phyloP scores from a whole-genome alignment of 1,140 invertebrate species.

The Pseudomyrmex flavicornis region DNA sequence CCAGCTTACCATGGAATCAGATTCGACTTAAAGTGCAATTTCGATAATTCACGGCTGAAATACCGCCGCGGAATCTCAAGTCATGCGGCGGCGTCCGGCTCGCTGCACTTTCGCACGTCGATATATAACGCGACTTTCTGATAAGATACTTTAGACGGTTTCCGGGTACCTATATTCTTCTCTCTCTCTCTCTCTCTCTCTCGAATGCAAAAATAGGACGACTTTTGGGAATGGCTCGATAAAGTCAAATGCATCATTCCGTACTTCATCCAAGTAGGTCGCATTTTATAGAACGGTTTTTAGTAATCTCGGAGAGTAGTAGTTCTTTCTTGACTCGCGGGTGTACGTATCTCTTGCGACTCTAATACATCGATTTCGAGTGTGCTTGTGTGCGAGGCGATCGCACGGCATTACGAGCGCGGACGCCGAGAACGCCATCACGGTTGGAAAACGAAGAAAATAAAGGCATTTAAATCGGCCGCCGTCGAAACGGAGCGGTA shows the following conservation, averaged over 20 bases:
- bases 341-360: neutral
- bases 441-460: constrained; percentile 11
- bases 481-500: constrained; percentile 18
- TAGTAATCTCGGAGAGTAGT: constrained; percentile 31
- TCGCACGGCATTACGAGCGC: too few species aligned
- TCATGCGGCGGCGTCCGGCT: constrained; percentile 1
- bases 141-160: constrained; percentile 1
- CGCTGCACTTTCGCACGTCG: constrained; percentile 11
- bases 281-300: constrained; percentile 4
- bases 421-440: neutral
- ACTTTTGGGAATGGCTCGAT: constrained; percentile 4
- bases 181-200: too few species aligned
- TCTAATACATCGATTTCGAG: too few species aligned
- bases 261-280: constrained; percentile 42
- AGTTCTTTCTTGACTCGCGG: neutral
- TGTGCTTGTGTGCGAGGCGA: too few species aligned
- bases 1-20: constrained; percentile 57
- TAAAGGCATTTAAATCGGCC: constrained; percentile 46
- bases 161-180: neutral
- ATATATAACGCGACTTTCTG: neutral
- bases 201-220: constrained; percentile 32
- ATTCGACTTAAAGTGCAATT: constrained; percentile 67
- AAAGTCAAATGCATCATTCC: constrained; percentile 34
- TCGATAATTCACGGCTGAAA: constrained; percentile 63
- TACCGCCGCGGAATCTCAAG: constrained; percentile 37